Evolutionary conservation across 2,797 vertebrate genomes (phyloP), one percentile per base, ranked within the genome.

Genomic region (Amblyopsis hoosieri): DNA sequence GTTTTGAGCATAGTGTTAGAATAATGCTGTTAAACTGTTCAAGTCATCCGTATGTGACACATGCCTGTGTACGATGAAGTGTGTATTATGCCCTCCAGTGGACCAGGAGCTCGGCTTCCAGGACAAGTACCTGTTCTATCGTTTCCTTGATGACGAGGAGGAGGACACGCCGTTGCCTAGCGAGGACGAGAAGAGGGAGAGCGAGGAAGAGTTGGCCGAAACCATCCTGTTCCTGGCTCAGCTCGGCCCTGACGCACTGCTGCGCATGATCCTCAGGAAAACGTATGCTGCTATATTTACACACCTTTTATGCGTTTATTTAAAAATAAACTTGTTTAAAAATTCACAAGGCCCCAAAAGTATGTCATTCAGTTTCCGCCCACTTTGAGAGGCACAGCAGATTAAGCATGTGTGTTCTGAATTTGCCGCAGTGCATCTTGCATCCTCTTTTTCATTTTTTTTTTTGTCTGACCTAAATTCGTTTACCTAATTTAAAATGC

Each of bases 121-220:
- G 89, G 97, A 99, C 84, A 99, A 99, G 80, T 99, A 99, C 85
- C 93, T 99, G 67, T 99, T 99, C 88, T 99, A 99, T 76, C 97
- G 97, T 62, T 99, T 99, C 87, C 93, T 98, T 85, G 96, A 98
- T 2, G 97, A 99, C 1, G 97, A 99, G 76, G 90, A 87, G 0
- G 96, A 98, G 81, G 96, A 97, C 76, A 93, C 95, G 0, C 94
- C 93, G n/a, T 81, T 97, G 86, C 97, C 95, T 47, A 96, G 94
- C 0, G 97, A 99, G 65, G 97, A 99, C 17, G 97, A 99, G 86
- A 98, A 96, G 75, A 93, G 95, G 69, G 96, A 99, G 76, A 96
- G 94, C 66, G 97, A 99, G 49, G 97, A 99, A 62, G 97, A 99
- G 77, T 84, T 99, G 23, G 96, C 97, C 46, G 97, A 99, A 81